Percentiles rank a stretch among this genome's conserved stretches.
Evolutionary conservation across 2,797 vertebrate genomes (phyloP).

Genomic region (Nannoperca australis): DNA sequence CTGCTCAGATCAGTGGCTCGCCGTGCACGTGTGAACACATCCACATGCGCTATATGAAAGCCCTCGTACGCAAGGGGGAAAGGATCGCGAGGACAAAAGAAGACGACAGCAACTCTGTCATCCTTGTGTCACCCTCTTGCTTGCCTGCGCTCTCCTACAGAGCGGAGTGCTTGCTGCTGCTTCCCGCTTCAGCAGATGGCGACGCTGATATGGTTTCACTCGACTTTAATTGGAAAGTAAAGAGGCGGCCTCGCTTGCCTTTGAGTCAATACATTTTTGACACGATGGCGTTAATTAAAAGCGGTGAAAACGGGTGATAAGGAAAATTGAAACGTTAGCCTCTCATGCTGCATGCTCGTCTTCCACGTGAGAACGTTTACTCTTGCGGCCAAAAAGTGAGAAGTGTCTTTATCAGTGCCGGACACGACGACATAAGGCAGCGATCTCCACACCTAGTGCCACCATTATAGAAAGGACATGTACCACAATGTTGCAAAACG

Average conservation of each 20-base stretch:
- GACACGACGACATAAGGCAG: background rate
- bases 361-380: constrained; percentile 32
- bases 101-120: constrained; percentile 29
- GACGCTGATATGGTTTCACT: constrained; percentile 67
- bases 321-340: constrained; percentile 62
- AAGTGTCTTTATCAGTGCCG: background rate
- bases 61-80: constrained; percentile 16
- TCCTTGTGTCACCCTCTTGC: constrained; percentile 39
- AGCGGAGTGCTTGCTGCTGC: constrained; percentile 41
- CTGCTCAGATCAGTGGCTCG: constrained; percentile 40
- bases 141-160: constrained; percentile 20
- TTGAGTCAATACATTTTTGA: constrained; percentile 71
- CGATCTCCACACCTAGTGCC: background rate
- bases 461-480: background rate
- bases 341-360: constrained; percentile 31
- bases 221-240: constrained; percentile 75
- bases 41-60: constrained; percentile 48
- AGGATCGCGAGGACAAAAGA: constrained; percentile 37
- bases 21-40: constrained; percentile 49
- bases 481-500: too few species aligned
- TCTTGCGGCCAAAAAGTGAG: constrained; percentile 3
- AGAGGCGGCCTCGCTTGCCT: constrained; percentile 56
- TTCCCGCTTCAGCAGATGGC: constrained; percentile 73
- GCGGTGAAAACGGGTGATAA: constrained; percentile 64
- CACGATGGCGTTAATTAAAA: constrained; percentile 76